These are phyloP conservation scores for Dione juno DNA, from an alignment of 2,888 invertebrate genomes.

Conservation along the genomic window DNA sequence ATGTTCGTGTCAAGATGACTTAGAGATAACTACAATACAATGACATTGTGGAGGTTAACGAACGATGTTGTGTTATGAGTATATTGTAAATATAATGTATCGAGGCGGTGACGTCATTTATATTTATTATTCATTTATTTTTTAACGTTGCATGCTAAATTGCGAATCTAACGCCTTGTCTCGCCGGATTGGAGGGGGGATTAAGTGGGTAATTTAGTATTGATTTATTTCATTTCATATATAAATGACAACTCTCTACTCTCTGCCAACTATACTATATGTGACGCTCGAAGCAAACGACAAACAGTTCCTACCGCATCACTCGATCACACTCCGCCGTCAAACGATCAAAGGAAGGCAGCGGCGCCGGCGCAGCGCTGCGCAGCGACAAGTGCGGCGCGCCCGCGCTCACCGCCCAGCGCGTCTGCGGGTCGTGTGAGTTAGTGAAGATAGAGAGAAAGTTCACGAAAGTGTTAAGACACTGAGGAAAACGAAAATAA, in stretches of 20 bases:
- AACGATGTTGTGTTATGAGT: not conserved
- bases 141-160: too few relatives aligned
- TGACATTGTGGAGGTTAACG: constrained; percentile 3
- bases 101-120: not conserved
- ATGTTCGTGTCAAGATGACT: not conserved
- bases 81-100: not conserved
- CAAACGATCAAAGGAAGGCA: constrained; percentile 70
- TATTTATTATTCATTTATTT: not conserved
- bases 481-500: too few relatives aligned
- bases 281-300: too few relatives aligned
- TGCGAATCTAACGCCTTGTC: too few relatives aligned
- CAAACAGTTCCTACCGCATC: constrained; percentile 55
- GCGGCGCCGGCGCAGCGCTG: constrained; percentile 63
- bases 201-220: too few relatives aligned
- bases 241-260: too few relatives aligned
- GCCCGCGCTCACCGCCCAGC: constrained; percentile 77
- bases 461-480: too few relatives aligned
- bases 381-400: constrained; percentile 84
- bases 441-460: too few relatives aligned
- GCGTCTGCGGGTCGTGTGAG: constrained; percentile 20
- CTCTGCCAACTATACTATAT: too few relatives aligned
- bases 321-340: constrained; percentile 56
- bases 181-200: too few relatives aligned
- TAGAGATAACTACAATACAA: not conserved
- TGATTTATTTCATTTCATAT: too few relatives aligned